Evolutionary conservation across 1,140 invertebrate species (phyloP), one percentile per base, ranked within the genome.

Genomic region (Cydia pomonella): DNA sequence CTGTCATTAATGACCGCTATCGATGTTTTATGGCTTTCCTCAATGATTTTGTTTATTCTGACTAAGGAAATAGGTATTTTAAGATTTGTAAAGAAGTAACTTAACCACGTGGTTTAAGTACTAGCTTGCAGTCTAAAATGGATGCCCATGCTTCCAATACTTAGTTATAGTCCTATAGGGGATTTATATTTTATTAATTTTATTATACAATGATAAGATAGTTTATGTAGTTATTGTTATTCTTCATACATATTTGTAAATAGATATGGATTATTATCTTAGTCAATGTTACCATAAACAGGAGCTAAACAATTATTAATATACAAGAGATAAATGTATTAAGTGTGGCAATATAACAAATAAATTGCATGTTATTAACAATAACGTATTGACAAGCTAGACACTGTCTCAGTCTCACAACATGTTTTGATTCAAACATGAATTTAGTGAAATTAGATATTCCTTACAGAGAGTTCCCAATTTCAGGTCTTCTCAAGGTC

Each of bases 21-120:
- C 21, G 21, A 44, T 53, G 50, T 59, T 59, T 59, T 23, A 41
- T 73, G 25, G 71, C 76, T 72, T 53, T 75, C 76, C n/a, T 50
- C 41, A 44, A 44, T 44, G 10, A 73, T 64, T 29, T 62, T 71
- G 16, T 23, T 64, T 53, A 21, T 59, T 59, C 21, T 23, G 7
- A n/a, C 21, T 0, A 18, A 18, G 21, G 23, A 59, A 21, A 59
- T 23, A 18, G 50, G 41, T 41, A 33, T 6, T 18, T 23, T 23
- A 12, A 53, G 50, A n/a, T n/a, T n/a, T n/a, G n/a, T n/a, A n/a
- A n/a, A n/a, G 53, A 23, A 59, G 21, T 59, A 59, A 59, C 21
- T 59, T 59, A 59, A 59, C 18, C 53, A 59, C 53, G 53, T 59
- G 53, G 53, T 59, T 53, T 59, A 59, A 59, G 53, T 59, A 23